These are phyloP conservation scores for Cactoblastis cactorum DNA, from an alignment of 2,888 invertebrate species.

Conservation along the genomic window DNA sequence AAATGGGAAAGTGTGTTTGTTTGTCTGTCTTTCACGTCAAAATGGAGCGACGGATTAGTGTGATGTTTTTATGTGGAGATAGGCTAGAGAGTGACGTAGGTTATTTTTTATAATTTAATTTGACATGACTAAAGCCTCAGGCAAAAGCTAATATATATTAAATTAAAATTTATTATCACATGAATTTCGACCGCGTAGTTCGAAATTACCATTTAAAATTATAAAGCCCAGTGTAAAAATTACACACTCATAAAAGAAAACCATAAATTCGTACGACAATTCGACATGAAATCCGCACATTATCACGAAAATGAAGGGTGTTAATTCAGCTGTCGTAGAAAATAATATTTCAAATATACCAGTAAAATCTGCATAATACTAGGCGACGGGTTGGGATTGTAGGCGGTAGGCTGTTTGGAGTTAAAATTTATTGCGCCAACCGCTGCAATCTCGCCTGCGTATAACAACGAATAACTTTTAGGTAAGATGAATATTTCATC, in stretches of 20 bases:
- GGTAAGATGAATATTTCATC: slow-evolving; percentile 3
- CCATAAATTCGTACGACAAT: background rate
- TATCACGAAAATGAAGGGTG: background rate
- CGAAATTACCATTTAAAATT: background rate
- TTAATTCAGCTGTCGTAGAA: slow-evolving; percentile 12
- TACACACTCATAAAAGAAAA: background rate
- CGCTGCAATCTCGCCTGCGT: slow-evolving; percentile 23
- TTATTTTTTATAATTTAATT: no score
- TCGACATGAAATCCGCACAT: background rate
- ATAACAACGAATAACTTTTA: slow-evolving; percentile 4
- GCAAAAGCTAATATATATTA: no score
- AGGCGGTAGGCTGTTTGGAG: slow-evolving; percentile 23
- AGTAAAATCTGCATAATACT: slow-evolving; percentile 27
- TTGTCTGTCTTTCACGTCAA: no score
- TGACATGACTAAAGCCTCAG: no score
- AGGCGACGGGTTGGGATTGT: slow-evolving; percentile 16
- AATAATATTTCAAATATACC: slow-evolving; percentile 31
- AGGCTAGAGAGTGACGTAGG: no score
- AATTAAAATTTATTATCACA: no score
- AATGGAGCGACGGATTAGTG: no score
- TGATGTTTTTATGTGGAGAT: no score
- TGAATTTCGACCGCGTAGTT: no score
- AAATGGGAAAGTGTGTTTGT: no score
- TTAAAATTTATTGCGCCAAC: slow-evolving; percentile 32
- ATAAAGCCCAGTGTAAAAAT: background rate